Conservation (phyloP, 2,888 invertebrate species). For the Phalera bucephala region DNA sequence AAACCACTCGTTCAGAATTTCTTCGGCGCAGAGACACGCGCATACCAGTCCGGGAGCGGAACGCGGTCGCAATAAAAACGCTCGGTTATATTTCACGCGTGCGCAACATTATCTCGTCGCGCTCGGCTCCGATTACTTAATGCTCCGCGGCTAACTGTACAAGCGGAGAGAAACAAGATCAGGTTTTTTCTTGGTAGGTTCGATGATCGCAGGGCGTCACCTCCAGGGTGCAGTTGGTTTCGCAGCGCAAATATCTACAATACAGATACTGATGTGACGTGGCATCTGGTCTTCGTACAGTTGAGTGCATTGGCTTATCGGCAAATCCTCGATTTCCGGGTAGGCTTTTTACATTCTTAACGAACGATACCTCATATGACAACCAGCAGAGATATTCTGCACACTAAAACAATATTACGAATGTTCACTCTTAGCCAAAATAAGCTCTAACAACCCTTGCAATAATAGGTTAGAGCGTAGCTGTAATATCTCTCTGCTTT, state of each 20-base stretch:
- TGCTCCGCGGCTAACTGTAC: constrained; percentile 77
- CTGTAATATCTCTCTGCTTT: too few relatives aligned
- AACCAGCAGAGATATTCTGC: too few relatives aligned
- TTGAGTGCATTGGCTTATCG: neutral
- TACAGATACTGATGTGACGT: neutral
- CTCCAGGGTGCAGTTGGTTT: constrained; percentile 50
- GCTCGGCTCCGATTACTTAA: constrained; percentile 81
- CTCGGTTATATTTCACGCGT: constrained; percentile 81
- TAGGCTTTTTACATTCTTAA: neutral
- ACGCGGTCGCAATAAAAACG: constrained; percentile 78
- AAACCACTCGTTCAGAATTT: constrained; percentile 80
- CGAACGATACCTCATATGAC: too few relatives aligned
- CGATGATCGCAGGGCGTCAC: constrained; percentile 65
- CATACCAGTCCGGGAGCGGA: constrained; percentile 68
- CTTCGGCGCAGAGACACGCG: constrained; percentile 71
- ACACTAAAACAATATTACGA: too few relatives aligned
- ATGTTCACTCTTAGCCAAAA: too few relatives aligned
- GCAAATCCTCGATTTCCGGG: neutral
- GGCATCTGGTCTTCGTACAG: neutral
- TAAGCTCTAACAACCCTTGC: too few relatives aligned
- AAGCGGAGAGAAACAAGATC: constrained; percentile 73
- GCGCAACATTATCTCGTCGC: constrained; percentile 79
- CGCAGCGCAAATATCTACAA: constrained; percentile 2
- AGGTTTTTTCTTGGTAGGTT: constrained; percentile 73
- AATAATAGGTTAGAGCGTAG: too few relatives aligned